Percentiles rank a stretch among this genome's conserved stretches.
These are phyloP conservation scores for Aphelocoma coerulescens DNA, from an alignment of 2,113 vertebrate species.

Conservation along the genomic window DNA sequence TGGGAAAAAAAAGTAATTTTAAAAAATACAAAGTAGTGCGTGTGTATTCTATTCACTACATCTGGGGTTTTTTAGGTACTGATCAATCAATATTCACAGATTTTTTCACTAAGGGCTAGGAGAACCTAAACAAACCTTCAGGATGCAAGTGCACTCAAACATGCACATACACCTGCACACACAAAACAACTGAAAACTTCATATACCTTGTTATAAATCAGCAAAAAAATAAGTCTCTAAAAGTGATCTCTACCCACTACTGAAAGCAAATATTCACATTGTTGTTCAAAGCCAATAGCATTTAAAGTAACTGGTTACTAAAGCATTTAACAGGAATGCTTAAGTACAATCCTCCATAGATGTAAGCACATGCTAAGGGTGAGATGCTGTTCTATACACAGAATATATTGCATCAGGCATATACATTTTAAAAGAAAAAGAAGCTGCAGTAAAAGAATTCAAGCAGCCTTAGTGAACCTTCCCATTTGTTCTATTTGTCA, in stretches of 20 bases:
- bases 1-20: neutral
- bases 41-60: neutral
- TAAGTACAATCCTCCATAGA: neutral
- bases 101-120: neutral
- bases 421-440: neutral
- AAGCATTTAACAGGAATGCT: neutral
- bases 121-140: neutral
- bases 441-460: neutral
- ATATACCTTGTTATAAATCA: neutral
- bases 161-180: neutral
- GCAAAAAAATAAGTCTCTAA: neutral
- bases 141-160: neutral
- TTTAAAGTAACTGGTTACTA: neutral
- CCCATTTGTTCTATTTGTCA: neutral
- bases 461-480: neutral
- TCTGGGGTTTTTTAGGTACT: fast-evolving
- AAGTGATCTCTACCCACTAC: neutral
- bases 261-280: neutral
- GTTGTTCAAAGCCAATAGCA: neutral
- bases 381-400: neutral
- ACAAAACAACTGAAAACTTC: neutral
- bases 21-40: neutral
- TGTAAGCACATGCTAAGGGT: neutral
- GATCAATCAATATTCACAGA: neutral
- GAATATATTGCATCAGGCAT: neutral